Conservation (phyloP, 2,797 vertebrate genomes). For the Lacerta viridis region DNA sequence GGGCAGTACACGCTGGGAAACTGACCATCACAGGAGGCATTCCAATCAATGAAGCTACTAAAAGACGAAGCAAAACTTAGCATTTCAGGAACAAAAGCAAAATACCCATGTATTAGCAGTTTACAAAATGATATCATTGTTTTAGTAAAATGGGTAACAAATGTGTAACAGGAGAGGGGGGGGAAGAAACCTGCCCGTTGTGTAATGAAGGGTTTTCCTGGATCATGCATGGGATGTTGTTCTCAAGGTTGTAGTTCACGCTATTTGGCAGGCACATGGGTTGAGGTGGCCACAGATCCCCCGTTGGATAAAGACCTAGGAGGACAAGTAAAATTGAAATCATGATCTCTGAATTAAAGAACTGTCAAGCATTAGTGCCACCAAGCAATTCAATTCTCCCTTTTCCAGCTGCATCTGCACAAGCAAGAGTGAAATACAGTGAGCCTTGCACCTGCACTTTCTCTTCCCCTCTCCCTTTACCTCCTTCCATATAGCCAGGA, state of each 20-base stretch:
- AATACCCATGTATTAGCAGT: not conserved
- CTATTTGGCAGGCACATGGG: constrained; percentile 90
- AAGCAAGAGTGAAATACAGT: not conserved
- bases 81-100: constrained; percentile 55
- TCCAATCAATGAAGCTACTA: constrained; percentile 83
- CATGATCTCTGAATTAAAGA: constrained; percentile 33
- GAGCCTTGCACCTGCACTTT: not conserved
- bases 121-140: not conserved
- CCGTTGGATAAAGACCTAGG: constrained; percentile 84
- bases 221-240: constrained; percentile 83
- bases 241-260: constrained; percentile 90
- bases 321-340: constrained; percentile 23
- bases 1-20: constrained; percentile 82
- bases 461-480: not conserved
- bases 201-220: constrained; percentile 84
- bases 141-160: no score
- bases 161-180: not conserved
- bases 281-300: constrained; percentile 90
- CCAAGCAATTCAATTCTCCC: not conserved
- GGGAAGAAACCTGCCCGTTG: constrained; percentile 83
- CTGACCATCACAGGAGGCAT: constrained; percentile 80
- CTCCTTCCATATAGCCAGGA: not conserved
- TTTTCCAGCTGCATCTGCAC: not conserved
- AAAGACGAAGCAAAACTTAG: constrained; percentile 46
- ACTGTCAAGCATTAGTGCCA: not conserved